Evolutionary conservation across 37 sponge, comb jelly and placozoan genomes (phyloP).

Genomic region (Ephydatia muelleri): DNA sequence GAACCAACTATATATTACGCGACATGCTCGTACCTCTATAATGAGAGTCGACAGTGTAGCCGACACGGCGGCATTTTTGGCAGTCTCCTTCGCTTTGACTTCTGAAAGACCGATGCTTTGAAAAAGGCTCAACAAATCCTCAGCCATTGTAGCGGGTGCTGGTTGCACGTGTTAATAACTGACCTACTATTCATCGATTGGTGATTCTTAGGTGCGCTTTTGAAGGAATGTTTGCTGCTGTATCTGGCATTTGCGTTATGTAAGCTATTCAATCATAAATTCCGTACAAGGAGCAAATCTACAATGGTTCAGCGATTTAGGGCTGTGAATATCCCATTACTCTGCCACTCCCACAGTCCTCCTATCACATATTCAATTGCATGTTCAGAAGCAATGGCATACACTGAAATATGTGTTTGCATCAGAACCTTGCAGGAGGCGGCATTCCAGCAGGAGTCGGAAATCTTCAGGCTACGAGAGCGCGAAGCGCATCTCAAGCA

Average conservation of each 20-base stretch:
- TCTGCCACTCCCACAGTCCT: not conserved
- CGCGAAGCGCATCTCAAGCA: not conserved
- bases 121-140: conserved; percentile 45
- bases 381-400: not conserved
- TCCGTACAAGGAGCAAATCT: not conserved
- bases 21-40: conserved; percentile 41
- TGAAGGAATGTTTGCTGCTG: no score
- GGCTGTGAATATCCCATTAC: not conserved
- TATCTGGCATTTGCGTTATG: no score
- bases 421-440: not conserved
- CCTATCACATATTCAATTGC: not conserved
- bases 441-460: not conserved
- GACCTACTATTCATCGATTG: not conserved
- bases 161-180: not conserved
- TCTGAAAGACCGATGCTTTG: conserved; percentile 84
- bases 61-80: conserved; percentile 73
- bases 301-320: not conserved
- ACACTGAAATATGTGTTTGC: not conserved
- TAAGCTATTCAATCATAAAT: no score
- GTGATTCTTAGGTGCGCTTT: no score
- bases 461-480: not conserved
- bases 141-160: not conserved
- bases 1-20: no score
- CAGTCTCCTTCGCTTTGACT: conserved; percentile 87
- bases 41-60: conserved; percentile 52